Base-by-base conservation (phyloP, 2,888 invertebrate genomes). In the Leucophenga maculata region DNA sequence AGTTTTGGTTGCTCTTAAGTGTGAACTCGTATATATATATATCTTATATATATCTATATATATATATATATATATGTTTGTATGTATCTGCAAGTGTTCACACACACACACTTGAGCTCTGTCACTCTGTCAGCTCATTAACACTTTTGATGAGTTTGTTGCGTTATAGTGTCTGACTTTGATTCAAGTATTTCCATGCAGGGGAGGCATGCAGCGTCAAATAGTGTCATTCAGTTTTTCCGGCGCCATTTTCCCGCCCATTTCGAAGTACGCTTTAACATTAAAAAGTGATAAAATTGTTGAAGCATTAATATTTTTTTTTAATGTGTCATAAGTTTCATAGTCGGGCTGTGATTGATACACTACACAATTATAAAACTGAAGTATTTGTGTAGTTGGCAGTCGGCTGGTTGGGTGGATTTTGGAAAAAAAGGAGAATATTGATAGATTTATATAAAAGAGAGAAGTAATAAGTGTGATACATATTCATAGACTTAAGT, bases 81-180 rank as follows among this genome's bases (percentile, higher is more conserved):
- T 14, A 39, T 57, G 62, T 62, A 50, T 55, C 52, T 32, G 20
- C 50, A 55, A 44, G 59, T 62, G 70, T 64, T 46, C 55, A 64
- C 64, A 3, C 65, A 67, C 67, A 39, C 8, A 39, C 39, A 50
- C 48, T 31, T n/a, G 44, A 67, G 52, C 64, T 59, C 73, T 73
- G 16, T 68, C 48, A 26, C 39, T 73, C 44, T 66, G 68, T 65
- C 66, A 65, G 71, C 57, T 57, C 57, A 57, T 57, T 57, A 57
- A 57, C 57, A 57, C 57, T 57, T 57, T 31, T 57, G 57, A 57
- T 57, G 31, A 31, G 57, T 57, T 57, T 57, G 57, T n/a, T 57
- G 31, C 16, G 39, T 11, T 39, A 9, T 11, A 39, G 39, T 39
- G 11, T 8, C 32, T 44, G 26, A 65, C 44, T 31, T 50, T 31